These are phyloP conservation scores for Muraenolepis orangiensis DNA, from an alignment of 2,797 vertebrate species.

Conservation along the genomic window DNA sequence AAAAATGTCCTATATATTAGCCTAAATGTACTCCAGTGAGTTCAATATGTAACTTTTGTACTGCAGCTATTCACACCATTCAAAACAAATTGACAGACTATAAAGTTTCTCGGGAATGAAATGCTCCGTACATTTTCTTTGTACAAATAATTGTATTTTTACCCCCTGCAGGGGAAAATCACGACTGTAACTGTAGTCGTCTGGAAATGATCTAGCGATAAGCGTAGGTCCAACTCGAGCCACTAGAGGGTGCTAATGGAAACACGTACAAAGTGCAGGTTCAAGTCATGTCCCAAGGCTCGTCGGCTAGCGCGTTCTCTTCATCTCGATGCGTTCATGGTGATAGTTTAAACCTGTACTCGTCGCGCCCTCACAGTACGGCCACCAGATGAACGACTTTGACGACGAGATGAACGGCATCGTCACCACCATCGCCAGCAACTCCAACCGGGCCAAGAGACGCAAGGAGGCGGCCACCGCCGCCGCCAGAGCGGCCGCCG, in stretches of 20 bases:
- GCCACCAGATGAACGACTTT: slow-evolving; percentile 71
- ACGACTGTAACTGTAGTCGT: too few relatives aligned
- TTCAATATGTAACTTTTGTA: neutral
- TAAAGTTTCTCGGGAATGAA: neutral
- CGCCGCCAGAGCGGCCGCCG: slow-evolving; percentile 34
- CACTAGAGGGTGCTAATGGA: neutral
- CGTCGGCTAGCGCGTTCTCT: neutral
- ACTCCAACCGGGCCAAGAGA: slow-evolving; percentile 65
- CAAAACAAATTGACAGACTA: too few relatives aligned
- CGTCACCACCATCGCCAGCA: slow-evolving; percentile 75
- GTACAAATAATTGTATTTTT: too few relatives aligned
- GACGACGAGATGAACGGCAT: slow-evolving; percentile 85
- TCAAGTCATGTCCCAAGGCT: neutral
- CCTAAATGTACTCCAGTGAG: neutral
- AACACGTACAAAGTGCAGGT: neutral
- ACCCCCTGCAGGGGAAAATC: too few relatives aligned
- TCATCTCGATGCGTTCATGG: neutral
- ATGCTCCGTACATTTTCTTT: neutral
- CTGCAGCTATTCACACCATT: neutral
- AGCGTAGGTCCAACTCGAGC: neutral
- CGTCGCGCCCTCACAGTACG: slow-evolving; percentile 56
- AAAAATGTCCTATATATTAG: neutral
- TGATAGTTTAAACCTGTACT: neutral
- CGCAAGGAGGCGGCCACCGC: slow-evolving; percentile 64
- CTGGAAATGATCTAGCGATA: neutral